phyloP scores from a whole-genome alignment of 1,140 invertebrate genomes.

The Lordiphosa collinella region DNA sequence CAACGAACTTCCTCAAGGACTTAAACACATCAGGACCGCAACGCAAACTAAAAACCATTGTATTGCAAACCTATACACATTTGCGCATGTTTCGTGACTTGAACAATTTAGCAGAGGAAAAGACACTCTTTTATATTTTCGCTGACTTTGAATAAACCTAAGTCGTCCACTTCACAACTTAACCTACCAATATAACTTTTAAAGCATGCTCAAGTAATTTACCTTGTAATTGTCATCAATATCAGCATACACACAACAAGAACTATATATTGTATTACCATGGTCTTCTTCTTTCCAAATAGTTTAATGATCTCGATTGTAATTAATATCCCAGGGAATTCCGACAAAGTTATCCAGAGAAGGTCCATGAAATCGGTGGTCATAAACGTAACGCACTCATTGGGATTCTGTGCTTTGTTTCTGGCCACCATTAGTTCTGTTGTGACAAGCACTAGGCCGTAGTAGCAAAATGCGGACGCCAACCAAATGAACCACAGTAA shows the following conservation, averaged over 20 bases:
- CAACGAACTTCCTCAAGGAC: too few relatives aligned
- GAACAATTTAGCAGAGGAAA: too few relatives aligned
- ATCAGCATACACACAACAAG: slow-evolving; percentile 91
- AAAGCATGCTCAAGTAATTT: slow-evolving; percentile 15
- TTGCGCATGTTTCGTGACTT: too few relatives aligned
- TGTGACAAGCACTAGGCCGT: slow-evolving; percentile 96
- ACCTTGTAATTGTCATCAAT: slow-evolving; percentile 89
- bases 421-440: slow-evolving; percentile 91
- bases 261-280: slow-evolving; percentile 94
- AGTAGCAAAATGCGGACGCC: slow-evolving; percentile 97
- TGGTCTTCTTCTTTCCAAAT: slow-evolving; percentile 94
- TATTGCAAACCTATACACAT: too few relatives aligned
- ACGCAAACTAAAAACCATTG: too few relatives aligned
- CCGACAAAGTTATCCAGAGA: slow-evolving; percentile 95
- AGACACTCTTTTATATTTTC: too few relatives aligned
- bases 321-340: slow-evolving; percentile 97
- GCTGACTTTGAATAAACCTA: too few relatives aligned
- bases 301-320: slow-evolving; percentile 95
- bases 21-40: too few relatives aligned
- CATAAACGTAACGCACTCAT: slow-evolving; percentile 82
- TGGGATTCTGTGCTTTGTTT: slow-evolving; percentile 53
- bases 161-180: too few relatives aligned
- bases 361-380: slow-evolving; percentile 95
- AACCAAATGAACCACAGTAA: slow-evolving; percentile 97
- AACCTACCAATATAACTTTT: neutral